These are phyloP conservation scores for Smutsia temminckii DNA, from an alignment of 2,797 vertebrate species.

Conservation along the genomic window DNA sequence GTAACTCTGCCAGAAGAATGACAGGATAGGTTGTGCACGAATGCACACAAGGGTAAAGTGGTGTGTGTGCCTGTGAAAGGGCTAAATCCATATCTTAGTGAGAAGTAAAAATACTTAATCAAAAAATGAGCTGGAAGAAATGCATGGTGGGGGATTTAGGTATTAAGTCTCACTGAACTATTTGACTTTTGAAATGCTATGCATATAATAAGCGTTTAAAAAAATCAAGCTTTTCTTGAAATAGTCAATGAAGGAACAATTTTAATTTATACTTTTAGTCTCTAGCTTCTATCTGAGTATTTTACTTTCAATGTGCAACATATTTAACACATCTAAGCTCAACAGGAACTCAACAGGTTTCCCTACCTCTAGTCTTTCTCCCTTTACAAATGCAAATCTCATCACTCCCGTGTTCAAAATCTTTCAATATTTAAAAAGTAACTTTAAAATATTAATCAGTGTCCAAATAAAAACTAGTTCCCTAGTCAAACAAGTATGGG, in stretches of 20 bases:
- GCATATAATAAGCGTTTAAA: too few species aligned
- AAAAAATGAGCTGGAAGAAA: background rate
- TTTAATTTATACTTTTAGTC: constrained; percentile 25
- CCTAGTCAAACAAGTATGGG: background rate
- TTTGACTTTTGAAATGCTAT: background rate
- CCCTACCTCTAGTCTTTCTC: background rate
- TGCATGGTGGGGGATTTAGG: background rate
- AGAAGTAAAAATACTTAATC: background rate
- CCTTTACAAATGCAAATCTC: constrained; percentile 8
- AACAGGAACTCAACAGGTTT: background rate
- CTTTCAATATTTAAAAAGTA: background rate
- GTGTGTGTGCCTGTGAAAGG: background rate
- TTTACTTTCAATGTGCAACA: background rate
- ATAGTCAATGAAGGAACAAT: background rate
- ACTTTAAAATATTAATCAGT: background rate
- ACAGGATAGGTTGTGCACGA: background rate
- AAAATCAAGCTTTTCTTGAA: background rate
- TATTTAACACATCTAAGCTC: background rate
- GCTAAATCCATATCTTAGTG: background rate
- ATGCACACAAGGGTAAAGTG: background rate
- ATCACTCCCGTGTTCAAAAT: constrained; percentile 6
- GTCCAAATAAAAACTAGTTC: constrained; percentile 12
- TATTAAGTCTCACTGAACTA: background rate
- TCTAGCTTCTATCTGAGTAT: background rate
- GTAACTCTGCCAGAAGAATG: background rate